Evolutionary conservation across 2,888 invertebrate genomes (phyloP), one percentile per base, ranked within the genome.

Genomic region (Ophion slaviceki): DNA sequence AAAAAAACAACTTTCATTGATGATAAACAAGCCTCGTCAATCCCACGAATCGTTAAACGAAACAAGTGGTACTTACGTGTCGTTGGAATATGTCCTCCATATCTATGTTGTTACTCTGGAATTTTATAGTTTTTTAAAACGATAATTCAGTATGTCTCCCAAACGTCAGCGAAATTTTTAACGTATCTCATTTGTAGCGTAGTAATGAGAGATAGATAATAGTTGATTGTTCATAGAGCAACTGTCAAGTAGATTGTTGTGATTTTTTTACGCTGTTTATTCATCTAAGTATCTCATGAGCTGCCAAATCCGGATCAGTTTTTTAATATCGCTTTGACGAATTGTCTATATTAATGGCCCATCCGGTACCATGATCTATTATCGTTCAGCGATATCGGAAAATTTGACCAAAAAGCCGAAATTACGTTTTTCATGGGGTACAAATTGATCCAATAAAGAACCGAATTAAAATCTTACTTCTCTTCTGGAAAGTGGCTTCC

Each of bases 81-180:
- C 95, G 95, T 84, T 95, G 95, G 80, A 96, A 94, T 92, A 96
- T 96, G 88, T 97, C 96, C 91, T 96, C 96, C 87, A 96, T 95
- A 87, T 96, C 96, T 87, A 96, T 96, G 91, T 96, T 95, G 90
- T 96, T 96, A 92, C 96, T 96, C 94, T 95, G 91, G 86, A 92
- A 92, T 80, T 61, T 64, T 24, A 10, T 24, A 20, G 1, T 10
- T 10, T 5, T 61, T 61, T 14, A 6, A 61, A 59, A 78, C 10
- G 79, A 64, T 80, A 20, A 59, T 17, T 53, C 3, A 14, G 53
- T 17, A 17, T 1, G 40, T 53, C 53, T 5, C 2, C 17, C 17
- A 17, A 53, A 53, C 53, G 53, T 14, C 45, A n/a, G 20, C 28
- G 24, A 64, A 40, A 28, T 61, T 72, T 61, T 68, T 17, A 20